phyloP scores from a whole-genome alignment of 2,113 vertebrate genomes.

The Serinus canaria region DNA sequence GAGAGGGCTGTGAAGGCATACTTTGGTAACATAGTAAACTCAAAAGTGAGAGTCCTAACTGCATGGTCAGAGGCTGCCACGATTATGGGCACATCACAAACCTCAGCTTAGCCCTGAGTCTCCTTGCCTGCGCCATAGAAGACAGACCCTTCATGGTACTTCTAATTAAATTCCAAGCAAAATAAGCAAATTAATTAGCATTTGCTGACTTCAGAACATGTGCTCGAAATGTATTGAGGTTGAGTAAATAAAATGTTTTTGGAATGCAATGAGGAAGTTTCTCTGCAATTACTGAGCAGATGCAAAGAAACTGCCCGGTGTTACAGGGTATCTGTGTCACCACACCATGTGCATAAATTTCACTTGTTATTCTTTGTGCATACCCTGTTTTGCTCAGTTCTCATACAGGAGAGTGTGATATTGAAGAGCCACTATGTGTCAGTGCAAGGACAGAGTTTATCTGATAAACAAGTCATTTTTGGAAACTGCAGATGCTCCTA shows the following conservation, averaged over 20 bases:
- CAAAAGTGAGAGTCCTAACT: not conserved
- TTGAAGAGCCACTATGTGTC: conserved; percentile 75
- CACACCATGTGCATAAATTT: conserved; percentile 26
- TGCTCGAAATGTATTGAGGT: not conserved
- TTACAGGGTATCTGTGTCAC: conserved; percentile 9
- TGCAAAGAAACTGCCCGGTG: not conserved
- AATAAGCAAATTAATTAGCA: conserved; percentile 40
- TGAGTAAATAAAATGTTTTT: not conserved
- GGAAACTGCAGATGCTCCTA: conserved; percentile 77
- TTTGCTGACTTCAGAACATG: not conserved
- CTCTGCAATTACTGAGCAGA: not conserved
- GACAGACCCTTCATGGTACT: not conserved
- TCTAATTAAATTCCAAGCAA: conserved; percentile 15
- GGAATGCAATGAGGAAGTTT: not conserved
- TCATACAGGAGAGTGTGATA: conserved; percentile 66
- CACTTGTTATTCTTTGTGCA: conserved; percentile 55
- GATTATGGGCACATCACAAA: not conserved
- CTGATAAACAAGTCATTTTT: conserved; percentile 84
- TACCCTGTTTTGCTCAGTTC: conserved; percentile 60
- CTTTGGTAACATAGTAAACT: not conserved
- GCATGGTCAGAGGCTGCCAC: not conserved
- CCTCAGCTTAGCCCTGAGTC: not conserved
- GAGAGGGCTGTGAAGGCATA: not conserved
- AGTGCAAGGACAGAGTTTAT: conserved; percentile 79
- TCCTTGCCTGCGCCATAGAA: not conserved